These are phyloP conservation scores for Zeus faber DNA, from an alignment of 2,113 vertebrate genomes.

Conservation along the genomic window DNA sequence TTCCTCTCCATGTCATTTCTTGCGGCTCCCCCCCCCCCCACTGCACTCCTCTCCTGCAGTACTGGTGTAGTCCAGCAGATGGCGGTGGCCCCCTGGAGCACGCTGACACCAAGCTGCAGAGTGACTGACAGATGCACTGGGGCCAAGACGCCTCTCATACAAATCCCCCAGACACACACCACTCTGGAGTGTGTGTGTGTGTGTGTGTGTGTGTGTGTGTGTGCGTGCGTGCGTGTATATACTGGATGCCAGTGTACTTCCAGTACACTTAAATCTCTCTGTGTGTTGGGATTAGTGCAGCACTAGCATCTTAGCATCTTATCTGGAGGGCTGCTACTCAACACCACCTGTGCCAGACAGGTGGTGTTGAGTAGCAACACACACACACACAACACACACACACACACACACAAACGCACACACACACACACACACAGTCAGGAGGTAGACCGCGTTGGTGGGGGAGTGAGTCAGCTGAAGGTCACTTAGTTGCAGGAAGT, in stretches of 20 bases:
- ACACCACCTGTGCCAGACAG: conserved; percentile 59
- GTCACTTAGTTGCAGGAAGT: conserved; percentile 33
- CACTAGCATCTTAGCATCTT: conserved; percentile 67
- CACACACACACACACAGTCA: neutral
- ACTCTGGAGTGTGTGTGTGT: conserved; percentile 18
- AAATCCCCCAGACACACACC: conserved; percentile 38
- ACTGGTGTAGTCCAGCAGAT: conserved; percentile 61
- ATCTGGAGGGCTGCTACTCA: conserved; percentile 58
- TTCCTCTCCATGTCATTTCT: no score
- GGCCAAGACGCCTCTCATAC: conserved; percentile 41
- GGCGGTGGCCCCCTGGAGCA: conserved; percentile 69
- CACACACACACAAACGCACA: conserved; percentile 5
- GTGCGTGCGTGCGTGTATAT: conserved; percentile 1
- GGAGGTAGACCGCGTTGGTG: neutral
- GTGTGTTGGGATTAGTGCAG: conserved; percentile 49
- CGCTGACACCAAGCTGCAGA: conserved; percentile 37
- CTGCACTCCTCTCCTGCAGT: conserved; percentile 41
- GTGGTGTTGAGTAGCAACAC: no score
- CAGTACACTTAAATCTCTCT: conserved; percentile 8
- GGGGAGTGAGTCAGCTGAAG: conserved; percentile 20
- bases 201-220: conserved; percentile 12
- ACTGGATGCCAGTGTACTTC: conserved; percentile 2
- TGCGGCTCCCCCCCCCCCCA: no score
- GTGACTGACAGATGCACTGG: conserved; percentile 38
- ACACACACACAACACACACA: neutral